Percentiles rank a stretch among this genome's conserved stretches.
Evolutionary conservation across 2,797 vertebrate genomes (phyloP).

Genomic region (Pagetopsis macropterus): DNA sequence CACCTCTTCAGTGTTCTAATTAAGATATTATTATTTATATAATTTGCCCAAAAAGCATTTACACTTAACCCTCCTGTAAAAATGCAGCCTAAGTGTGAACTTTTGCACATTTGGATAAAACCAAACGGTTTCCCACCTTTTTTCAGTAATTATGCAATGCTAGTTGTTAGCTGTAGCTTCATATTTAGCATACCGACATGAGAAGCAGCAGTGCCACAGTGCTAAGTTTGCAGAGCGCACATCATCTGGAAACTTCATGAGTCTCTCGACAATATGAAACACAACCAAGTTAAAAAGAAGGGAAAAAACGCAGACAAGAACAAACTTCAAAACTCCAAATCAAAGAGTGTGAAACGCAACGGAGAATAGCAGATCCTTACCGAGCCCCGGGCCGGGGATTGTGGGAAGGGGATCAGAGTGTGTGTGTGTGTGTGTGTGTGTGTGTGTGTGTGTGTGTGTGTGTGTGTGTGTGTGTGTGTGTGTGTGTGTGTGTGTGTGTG

Average conservation of each 20-base stretch:
- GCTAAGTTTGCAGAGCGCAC: slow-evolving; percentile 30
- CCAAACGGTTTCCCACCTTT: not conserved
- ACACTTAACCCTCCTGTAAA: not conserved
- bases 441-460: not conserved
- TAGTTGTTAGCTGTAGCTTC: not conserved
- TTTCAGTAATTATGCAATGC: not conserved
- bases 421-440: not conserved
- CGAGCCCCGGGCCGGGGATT: slow-evolving; percentile 55
- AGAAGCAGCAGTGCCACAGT: slow-evolving; percentile 21
- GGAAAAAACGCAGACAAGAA: slow-evolving; percentile 59
- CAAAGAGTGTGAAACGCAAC: slow-evolving; percentile 71
- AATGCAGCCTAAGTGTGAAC: not conserved
- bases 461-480: slow-evolving; percentile 13
- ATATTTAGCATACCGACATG: not conserved
- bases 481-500: not conserved
- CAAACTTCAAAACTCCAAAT: slow-evolving; percentile 76
- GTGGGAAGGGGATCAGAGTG: slow-evolving; percentile 53
- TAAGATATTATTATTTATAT: too few relatives aligned
- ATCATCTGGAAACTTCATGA: slow-evolving; percentile 56
- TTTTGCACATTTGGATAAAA: not conserved
- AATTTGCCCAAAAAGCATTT: not conserved
- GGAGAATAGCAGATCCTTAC: slow-evolving; percentile 70
- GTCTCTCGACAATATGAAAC: slow-evolving; percentile 58
- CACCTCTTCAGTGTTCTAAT: too few relatives aligned
- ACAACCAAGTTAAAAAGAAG: slow-evolving; percentile 34